A percentile compares a stretch with the other conserved stretches of the same genome.
Conservation (phyloP, 2,888 invertebrate species). For the Tetragnatha montana region DNA sequence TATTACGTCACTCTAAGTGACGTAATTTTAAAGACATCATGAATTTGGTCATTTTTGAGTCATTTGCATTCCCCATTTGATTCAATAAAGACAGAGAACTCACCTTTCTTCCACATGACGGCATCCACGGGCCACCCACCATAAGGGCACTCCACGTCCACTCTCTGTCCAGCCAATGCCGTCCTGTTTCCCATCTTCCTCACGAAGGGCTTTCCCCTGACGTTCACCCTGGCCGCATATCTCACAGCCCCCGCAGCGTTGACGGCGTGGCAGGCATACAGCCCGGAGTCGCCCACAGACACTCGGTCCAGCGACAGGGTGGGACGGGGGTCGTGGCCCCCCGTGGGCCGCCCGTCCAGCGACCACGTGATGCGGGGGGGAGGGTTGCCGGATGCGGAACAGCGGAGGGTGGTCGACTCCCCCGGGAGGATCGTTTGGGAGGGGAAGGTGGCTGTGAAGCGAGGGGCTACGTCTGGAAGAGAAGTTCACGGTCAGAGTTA, state of each 20-base stretch:
- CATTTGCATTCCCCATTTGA: too few relatives aligned
- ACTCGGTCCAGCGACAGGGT: constrained; percentile 72
- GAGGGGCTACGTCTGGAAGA: constrained; percentile 75
- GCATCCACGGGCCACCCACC: constrained; percentile 72
- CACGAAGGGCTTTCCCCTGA: constrained; percentile 71
- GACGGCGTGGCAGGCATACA: constrained; percentile 72
- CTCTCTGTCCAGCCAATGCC: constrained; percentile 67
- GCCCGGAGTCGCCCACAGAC: constrained; percentile 72
- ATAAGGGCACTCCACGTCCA: constrained; percentile 72
- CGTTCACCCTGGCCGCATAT: constrained; percentile 72
- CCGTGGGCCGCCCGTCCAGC: constrained; percentile 71
- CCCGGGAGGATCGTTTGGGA: constrained; percentile 72
- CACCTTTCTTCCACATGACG: constrained; percentile 72
- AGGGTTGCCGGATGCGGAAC: constrained; percentile 71
- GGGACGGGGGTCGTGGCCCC: constrained; percentile 72
- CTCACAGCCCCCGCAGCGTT: constrained; percentile 71
- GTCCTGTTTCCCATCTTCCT: constrained; percentile 71
- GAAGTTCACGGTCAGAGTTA: not conserved
- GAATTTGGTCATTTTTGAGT: too few relatives aligned
- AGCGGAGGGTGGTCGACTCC: constrained; percentile 68
- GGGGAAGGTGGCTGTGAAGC: constrained; percentile 73
- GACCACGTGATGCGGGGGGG: constrained; percentile 72
- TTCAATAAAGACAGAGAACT: not conserved
- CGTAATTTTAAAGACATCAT: too few relatives aligned
- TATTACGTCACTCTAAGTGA: too few relatives aligned